phyloP scores from a whole-genome alignment of 2,888 invertebrate genomes.

The Agrochola lota region DNA sequence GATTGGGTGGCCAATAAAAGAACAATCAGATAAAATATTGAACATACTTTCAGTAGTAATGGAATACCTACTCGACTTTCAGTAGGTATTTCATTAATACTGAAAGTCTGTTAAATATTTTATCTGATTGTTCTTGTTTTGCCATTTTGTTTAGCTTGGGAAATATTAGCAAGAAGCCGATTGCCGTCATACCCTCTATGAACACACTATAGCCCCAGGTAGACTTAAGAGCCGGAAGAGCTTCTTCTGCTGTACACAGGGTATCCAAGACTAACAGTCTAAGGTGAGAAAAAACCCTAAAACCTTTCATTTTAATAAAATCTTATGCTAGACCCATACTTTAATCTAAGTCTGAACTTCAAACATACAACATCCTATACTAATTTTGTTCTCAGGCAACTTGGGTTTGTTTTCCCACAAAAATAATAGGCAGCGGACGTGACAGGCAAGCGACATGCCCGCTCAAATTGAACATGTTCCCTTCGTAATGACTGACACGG shows the following conservation, averaged over 20 bases:
- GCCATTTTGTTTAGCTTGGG: no score
- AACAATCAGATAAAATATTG: not conserved
- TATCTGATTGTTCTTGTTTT: no score
- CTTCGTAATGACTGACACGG: slow-evolving; percentile 59
- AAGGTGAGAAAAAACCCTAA: no score
- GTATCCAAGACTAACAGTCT: no score
- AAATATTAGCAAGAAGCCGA: no score
- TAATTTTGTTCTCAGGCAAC: slow-evolving; percentile 53
- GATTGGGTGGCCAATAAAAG: not conserved
- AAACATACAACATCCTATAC: slow-evolving; percentile 24
- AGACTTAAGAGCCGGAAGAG: no score
- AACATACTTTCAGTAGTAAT: not conserved
- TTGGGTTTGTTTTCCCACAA: slow-evolving; percentile 60
- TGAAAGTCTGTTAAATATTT: no score
- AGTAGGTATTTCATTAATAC: no score
- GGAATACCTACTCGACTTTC: no score
- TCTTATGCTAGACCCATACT: not conserved
- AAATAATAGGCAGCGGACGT: slow-evolving; percentile 57
- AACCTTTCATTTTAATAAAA: not conserved
- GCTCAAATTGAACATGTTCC: slow-evolving; percentile 58
- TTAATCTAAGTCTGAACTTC: slow-evolving; percentile 42
- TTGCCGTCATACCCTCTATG: no score
- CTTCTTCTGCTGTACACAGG: no score
- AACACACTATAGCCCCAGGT: no score
- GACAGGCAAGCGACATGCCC: slow-evolving; percentile 60